Base-by-base conservation (phyloP, 2,113 vertebrate species). In the Scortum barcoo region DNA sequence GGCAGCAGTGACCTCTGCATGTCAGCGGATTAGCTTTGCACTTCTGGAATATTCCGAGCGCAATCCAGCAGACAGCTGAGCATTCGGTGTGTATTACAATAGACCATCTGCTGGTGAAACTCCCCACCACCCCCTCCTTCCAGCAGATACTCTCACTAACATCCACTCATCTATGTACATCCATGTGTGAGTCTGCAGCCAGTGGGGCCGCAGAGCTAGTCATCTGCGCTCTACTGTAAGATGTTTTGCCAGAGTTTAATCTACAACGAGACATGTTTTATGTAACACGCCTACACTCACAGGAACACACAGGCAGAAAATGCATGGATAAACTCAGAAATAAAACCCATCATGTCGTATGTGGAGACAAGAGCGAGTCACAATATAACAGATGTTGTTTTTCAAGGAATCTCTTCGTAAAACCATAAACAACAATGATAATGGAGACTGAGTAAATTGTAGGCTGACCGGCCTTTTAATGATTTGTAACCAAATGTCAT, bases 21-120 rank as follows among this genome's bases (percentile, higher is more conserved):
- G 56, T 42, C 48, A 12, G 40, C 61, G 81, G 85, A 90, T 92
- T 83, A 90, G 61, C 63, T 69, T 58, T 81, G 61, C 74, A 42
- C 44, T 53, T 70, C 51, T 54, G 19, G 48, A 87, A 73, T 80
- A 57, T 61, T 83, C 50, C 53, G 53, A 61, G 60, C 7, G 28
- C 77, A 72, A 67, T 81, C 71, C 83, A 83, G 44, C 65, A 69
- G 28, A 84, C 63, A 82, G 60, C 65, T 74, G 85, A 88, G 78
- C 75, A 80, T 83, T 83, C 53, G 1, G 30, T 50, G 57, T 61
- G 76, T 73, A 63, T 86, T 80, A 81, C 68, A 56, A 56, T 1
- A 0, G 54, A 83, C 44, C 91, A 92, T 91, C 85, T 93, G 90
- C 63, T 83, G 0, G 11, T 7, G 58, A 51, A 73, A 60, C 56